These are phyloP conservation scores for Dryadula phaetusa DNA, from an alignment of 2,888 invertebrate species.

Conservation along the genomic window DNA sequence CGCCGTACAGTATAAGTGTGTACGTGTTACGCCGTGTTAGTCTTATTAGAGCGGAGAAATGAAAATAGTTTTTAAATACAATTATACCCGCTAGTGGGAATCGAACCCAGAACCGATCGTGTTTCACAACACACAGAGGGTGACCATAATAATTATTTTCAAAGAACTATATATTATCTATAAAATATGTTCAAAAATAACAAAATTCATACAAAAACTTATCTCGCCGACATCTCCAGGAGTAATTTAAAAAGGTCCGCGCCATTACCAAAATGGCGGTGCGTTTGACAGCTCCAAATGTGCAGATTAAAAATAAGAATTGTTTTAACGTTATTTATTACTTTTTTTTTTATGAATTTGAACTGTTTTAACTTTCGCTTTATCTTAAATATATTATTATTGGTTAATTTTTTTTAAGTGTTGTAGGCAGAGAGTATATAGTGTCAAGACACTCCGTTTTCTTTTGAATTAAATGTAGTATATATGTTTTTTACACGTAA, in stretches of 20 bases:
- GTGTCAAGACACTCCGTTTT: too few species aligned
- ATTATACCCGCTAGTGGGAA: too few species aligned
- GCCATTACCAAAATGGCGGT: slow-evolving; percentile 34
- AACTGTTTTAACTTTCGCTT: neutral
- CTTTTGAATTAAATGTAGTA: too few species aligned
- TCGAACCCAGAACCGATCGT: neutral
- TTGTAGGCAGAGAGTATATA: too few species aligned
- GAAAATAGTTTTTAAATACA: too few species aligned
- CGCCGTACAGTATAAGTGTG: too few species aligned
- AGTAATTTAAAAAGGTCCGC: slow-evolving; percentile 33
- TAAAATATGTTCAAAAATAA: slow-evolving; percentile 3
- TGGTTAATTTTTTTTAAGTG: neutral
- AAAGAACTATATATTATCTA: neutral
- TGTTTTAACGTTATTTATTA: slow-evolving; percentile 15
- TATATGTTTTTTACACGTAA: too few species aligned
- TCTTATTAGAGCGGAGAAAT: too few species aligned
- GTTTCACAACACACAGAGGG: too few species aligned
- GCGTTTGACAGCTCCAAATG: slow-evolving; percentile 29
- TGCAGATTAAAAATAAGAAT: slow-evolving; percentile 25
- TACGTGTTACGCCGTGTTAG: too few species aligned
- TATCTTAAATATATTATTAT: neutral
- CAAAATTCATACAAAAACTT: slow-evolving; percentile 21
- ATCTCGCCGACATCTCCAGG: slow-evolving; percentile 21
- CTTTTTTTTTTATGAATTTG: neutral
- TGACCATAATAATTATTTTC: too few species aligned